These are phyloP conservation scores for Drosophila buzzatii DNA, from an alignment of 2,888 invertebrate species.

Conservation along the genomic window DNA sequence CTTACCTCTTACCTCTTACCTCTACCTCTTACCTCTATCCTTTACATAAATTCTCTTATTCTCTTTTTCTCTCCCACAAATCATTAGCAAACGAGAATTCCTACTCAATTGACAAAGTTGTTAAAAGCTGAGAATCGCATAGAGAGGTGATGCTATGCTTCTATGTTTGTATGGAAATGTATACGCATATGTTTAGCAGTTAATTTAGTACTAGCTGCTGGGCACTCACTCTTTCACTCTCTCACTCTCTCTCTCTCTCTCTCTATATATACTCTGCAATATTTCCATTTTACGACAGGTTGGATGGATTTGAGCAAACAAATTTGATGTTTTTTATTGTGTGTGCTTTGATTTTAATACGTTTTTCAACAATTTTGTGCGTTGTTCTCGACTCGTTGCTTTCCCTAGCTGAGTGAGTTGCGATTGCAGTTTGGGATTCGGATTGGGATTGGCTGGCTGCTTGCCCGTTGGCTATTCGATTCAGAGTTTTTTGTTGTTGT, in stretches of 20 bases:
- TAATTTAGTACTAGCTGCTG: conserved; percentile 4
- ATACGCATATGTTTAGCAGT: background rate
- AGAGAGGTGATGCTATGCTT: background rate
- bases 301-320: conserved; percentile 8
- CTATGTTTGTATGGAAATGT: background rate
- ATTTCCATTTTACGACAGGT: conserved; percentile 1
- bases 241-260: background rate
- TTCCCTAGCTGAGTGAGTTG: background rate
- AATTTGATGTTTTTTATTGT: background rate
- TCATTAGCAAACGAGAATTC: background rate
- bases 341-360: conserved; percentile 59
- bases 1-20: background rate
- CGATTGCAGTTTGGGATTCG: background rate
- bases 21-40: too few species aligned
- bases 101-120: background rate
- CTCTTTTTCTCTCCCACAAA: too few species aligned
- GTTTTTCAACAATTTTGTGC: conserved; percentile 64
- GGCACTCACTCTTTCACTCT: background rate
- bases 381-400: conserved; percentile 24
- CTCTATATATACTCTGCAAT: background rate
- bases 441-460: background rate
- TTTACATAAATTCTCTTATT: too few species aligned
- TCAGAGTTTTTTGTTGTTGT: background rate
- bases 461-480: conserved; percentile 13
- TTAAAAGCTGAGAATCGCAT: conserved; percentile 5